A percentile compares a stretch with the other conserved stretches of the same genome.
These are phyloP conservation scores for Hemichromis elongatus DNA, from an alignment of 2,113 vertebrate genomes.

Conservation along the genomic window DNA sequence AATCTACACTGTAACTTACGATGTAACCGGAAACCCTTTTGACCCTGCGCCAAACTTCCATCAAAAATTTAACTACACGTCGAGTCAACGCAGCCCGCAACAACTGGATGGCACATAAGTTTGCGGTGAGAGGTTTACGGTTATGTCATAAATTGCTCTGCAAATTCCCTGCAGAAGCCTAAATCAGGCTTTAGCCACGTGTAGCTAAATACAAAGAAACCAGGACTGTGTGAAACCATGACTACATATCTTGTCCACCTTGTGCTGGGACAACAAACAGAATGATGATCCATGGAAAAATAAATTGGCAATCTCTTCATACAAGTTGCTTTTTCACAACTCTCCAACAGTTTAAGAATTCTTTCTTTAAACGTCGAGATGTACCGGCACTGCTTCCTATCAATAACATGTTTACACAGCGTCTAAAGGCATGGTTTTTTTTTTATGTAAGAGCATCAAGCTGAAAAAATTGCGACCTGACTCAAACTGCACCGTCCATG, in stretches of 20 bases:
- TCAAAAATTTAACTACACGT: background rate
- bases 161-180: background rate
- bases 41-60: background rate
- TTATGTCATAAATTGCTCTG: background rate
- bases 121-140: background rate
- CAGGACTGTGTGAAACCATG: background rate
- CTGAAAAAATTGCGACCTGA: conserved; percentile 4
- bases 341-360: background rate
- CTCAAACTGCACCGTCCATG: background rate
- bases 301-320: background rate
- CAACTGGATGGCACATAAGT: background rate
- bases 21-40: background rate
- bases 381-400: background rate
- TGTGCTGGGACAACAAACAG: background rate
- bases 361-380: background rate
- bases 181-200: background rate
- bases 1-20: background rate
- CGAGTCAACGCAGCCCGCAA: background rate
- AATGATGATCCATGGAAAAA: background rate
- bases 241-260: background rate
- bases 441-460: background rate
- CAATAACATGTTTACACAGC: background rate
- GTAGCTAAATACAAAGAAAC: background rate
- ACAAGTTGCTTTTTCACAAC: background rate
- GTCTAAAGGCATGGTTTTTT: background rate